A percentile compares a stretch with the other conserved stretches of the same genome.
These are phyloP conservation scores for Amorpha juglandis DNA, from an alignment of 2,888 invertebrate genomes.

Conservation along the genomic window DNA sequence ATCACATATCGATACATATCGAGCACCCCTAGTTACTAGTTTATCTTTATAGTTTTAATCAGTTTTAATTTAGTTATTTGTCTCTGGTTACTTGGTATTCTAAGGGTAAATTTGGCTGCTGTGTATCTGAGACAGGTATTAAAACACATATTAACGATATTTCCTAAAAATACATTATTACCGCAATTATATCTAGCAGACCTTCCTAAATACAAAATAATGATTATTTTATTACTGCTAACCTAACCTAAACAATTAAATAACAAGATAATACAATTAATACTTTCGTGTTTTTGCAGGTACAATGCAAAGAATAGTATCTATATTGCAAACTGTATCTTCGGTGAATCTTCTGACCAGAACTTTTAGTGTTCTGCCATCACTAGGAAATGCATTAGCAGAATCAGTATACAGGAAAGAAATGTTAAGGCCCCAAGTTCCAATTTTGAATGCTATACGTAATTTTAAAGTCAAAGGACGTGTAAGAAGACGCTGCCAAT, in stretches of 20 bases:
- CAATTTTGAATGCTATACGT: conserved; percentile 59
- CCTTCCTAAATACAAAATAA: too few relatives aligned
- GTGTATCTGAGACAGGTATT: too few relatives aligned
- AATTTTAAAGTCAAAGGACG: conserved; percentile 88
- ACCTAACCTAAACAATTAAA: conserved; percentile 3
- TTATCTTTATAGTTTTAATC: too few relatives aligned
- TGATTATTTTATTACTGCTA: background rate
- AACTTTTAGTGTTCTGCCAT: conserved; percentile 30
- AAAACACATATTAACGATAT: too few relatives aligned
- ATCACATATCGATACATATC: too few relatives aligned
- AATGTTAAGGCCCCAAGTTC: conserved; percentile 53
- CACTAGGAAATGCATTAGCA: conserved; percentile 53
- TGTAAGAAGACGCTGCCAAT: conserved; percentile 89
- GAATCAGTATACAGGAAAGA: conserved; percentile 35
- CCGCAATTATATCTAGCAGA: too few relatives aligned
- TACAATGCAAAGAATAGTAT: conserved; percentile 58
- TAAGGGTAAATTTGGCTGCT: too few relatives aligned
- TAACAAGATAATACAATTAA: background rate
- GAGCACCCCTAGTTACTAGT: too few relatives aligned
- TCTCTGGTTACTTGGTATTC: too few relatives aligned
- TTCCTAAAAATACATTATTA: too few relatives aligned
- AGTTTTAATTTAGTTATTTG: too few relatives aligned
- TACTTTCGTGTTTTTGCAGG: conserved; percentile 40
- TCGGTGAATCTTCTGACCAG: background rate
- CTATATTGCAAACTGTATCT: conserved; percentile 51